A percentile compares a stretch with the other conserved stretches of the same genome.
Evolutionary conservation across 2,797 vertebrate genomes (phyloP).

Genomic region (Lithobates pipiens): DNA sequence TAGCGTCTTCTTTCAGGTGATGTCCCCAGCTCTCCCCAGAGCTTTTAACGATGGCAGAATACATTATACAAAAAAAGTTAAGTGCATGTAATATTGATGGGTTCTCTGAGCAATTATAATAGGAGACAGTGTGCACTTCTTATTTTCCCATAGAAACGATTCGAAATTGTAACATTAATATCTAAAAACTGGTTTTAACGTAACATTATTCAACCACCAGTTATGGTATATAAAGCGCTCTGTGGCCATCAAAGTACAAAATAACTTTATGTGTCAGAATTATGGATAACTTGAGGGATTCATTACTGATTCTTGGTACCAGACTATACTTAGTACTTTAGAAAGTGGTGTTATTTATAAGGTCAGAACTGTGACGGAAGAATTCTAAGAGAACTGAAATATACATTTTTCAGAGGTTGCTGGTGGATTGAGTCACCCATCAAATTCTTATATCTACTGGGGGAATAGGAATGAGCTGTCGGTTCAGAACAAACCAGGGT

Average conservation of each 20-base stretch:
- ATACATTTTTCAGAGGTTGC: too few species aligned
- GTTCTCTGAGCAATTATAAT: neutral
- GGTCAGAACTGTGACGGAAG: too few species aligned
- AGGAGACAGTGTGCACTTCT: neutral
- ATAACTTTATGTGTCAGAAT: neutral
- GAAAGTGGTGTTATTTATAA: too few species aligned
- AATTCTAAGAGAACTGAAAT: too few species aligned
- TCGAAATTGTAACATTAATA: neutral
- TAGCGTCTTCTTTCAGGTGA: neutral
- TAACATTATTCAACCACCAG: neutral
- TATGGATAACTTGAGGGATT: too few species aligned
- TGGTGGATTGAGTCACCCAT: too few species aligned
- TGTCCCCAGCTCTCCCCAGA: neutral
- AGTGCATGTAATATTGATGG: constrained; percentile 3
- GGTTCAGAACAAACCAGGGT: too few species aligned
- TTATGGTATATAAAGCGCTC: neutral
- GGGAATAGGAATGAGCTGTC: too few species aligned
- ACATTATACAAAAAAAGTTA: neutral
- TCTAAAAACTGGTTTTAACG: neutral
- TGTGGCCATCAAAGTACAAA: neutral
- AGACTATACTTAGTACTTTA: neutral
- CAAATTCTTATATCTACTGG: too few species aligned
- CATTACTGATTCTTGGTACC: too few species aligned
- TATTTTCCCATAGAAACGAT: neutral
- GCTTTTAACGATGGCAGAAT: neutral